Evolutionary conservation across 2,113 vertebrate species (phyloP).

Genomic region (Sisor rabdophorus): DNA sequence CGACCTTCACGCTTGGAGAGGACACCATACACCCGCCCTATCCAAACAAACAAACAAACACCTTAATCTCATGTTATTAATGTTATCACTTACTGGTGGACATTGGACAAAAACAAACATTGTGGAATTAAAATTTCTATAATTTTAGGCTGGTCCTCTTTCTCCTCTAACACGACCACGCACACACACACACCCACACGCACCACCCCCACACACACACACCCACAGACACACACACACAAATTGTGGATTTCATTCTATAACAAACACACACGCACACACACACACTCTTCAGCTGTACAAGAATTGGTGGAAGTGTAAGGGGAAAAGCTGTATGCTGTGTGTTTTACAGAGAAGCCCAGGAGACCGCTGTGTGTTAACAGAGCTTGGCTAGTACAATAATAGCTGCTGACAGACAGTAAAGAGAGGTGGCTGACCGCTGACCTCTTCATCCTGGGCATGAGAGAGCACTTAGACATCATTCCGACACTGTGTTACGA

Average conservation of each 20-base stretch:
- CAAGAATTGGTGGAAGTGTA: constrained; percentile 49
- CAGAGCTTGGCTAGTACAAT: constrained; percentile 25
- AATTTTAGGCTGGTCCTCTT: too few relatives aligned
- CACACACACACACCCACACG: not conserved
- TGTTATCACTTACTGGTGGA: not conserved
- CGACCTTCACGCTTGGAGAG: constrained; percentile 88
- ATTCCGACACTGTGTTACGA: not conserved
- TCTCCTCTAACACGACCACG: not conserved
- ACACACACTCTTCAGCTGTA: constrained; percentile 18
- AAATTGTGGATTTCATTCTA: not conserved
- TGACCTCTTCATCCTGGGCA: constrained; percentile 10
- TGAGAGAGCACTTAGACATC: constrained; percentile 17
- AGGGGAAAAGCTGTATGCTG: constrained; percentile 23
- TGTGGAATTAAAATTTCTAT: too few relatives aligned
- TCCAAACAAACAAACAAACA: constrained; percentile 24
- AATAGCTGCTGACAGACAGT: constrained; percentile 42
- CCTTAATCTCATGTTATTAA: not conserved
- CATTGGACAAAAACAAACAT: not conserved
- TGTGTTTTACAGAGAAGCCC: constrained; percentile 21
- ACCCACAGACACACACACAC: constrained; percentile 4
- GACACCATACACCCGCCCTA: constrained; percentile 90
- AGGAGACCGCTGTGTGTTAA: constrained; percentile 31
- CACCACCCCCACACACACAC: constrained; percentile 33
- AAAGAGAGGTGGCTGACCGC: constrained; percentile 24
- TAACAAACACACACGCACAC: constrained; percentile 22